phyloP scores from a whole-genome alignment of 2,113 vertebrate species.

The Potamarius usumacintae region DNA sequence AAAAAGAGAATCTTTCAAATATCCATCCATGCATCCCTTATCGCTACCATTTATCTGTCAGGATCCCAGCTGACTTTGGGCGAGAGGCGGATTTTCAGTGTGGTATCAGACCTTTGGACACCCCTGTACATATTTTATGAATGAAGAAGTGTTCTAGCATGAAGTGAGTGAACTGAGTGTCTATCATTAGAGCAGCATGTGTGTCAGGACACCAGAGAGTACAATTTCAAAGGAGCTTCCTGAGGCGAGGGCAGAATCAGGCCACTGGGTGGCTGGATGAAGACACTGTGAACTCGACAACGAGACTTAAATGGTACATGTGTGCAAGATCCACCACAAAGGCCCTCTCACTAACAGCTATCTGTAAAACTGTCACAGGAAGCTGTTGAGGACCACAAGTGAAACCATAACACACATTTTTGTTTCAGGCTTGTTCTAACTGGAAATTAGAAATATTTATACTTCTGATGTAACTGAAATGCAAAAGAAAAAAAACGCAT shows the following conservation, averaged over 20 bases:
- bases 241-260: slow-evolving; percentile 25
- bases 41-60: too few relatives aligned
- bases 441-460: background rate
- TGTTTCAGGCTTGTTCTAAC: background rate
- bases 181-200: slow-evolving; percentile 15
- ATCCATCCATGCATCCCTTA: too few relatives aligned
- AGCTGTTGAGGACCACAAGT: slow-evolving; percentile 1
- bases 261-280: background rate
- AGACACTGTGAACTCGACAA: background rate
- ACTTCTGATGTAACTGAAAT: background rate
- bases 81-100: background rate
- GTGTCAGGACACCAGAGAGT: slow-evolving; percentile 42
- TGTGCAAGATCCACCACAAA: background rate
- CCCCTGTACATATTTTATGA: background rate
- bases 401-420: background rate
- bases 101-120: background rate
- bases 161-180: slow-evolving; percentile 1
- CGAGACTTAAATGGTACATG: background rate
- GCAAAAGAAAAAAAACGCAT: background rate
- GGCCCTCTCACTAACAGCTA: background rate
- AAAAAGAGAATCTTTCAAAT: too few relatives aligned
- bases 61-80: too few relatives aligned
- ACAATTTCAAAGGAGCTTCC: slow-evolving; percentile 19
- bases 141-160: background rate
- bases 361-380: slow-evolving; percentile 1